phyloP scores from a whole-genome alignment of 2,797 vertebrate genomes.

The Selene dorsalis region DNA sequence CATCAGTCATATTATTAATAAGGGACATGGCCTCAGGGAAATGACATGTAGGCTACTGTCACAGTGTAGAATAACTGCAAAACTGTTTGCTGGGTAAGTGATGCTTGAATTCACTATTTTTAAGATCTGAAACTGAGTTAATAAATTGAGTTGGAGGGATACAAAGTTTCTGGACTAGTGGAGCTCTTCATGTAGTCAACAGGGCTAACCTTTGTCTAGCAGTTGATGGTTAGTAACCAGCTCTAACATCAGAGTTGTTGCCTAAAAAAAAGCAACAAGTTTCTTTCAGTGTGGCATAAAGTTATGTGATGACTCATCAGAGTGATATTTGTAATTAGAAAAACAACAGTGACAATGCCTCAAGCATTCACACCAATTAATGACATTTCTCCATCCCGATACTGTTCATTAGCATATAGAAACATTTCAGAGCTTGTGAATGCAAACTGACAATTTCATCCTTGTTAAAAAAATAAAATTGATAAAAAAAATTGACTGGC shows the following conservation, averaged over 20 bases:
- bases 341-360: too few relatives aligned
- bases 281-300: neutral
- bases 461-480: neutral
- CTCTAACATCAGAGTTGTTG: neutral
- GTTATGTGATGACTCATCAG: neutral
- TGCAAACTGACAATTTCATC: neutral
- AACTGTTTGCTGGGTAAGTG: neutral
- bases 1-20: constrained; percentile 51
- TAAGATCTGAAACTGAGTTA: too few relatives aligned
- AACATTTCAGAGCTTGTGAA: neutral
- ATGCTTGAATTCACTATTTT: neutral
- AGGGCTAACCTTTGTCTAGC: neutral
- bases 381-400: neutral
- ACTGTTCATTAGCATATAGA: neutral
- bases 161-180: too few relatives aligned
- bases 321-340: neutral
- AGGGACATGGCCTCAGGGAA: constrained; percentile 15
- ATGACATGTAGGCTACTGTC: neutral
- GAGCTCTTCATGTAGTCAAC: neutral
- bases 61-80: neutral
- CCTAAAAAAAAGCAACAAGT: neutral
- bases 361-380: neutral
- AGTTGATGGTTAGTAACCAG: neutral
- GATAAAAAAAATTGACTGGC: neutral
- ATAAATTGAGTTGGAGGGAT: neutral